A percentile compares a stretch with the other conserved stretches of the same genome.
These are phyloP conservation scores for Vespertilio murinus DNA, from an alignment of 2,797 vertebrate species.

Conservation along the genomic window DNA sequence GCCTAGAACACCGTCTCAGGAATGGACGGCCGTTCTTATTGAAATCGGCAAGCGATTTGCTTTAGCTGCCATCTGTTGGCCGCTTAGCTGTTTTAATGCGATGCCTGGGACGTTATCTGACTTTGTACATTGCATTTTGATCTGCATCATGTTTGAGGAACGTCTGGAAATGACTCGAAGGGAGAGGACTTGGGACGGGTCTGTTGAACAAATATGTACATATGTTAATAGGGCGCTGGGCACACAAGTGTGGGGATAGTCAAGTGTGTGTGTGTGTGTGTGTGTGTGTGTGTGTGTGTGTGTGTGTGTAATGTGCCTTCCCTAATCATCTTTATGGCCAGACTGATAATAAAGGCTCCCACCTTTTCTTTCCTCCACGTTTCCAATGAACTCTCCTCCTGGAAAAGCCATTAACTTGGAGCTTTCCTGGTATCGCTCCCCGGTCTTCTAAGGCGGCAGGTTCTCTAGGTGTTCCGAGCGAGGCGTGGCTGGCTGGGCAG, in stretches of 20 bases:
- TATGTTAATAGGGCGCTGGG: conserved; percentile 46
- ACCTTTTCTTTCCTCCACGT: conserved; percentile 53
- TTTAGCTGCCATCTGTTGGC: conserved; percentile 88
- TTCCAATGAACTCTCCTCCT: conserved; percentile 50
- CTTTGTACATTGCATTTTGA: conserved; percentile 82
- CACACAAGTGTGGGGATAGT: not conserved
- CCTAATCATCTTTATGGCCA: conserved; percentile 65
- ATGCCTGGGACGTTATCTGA: conserved; percentile 83
- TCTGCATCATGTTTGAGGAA: conserved; percentile 81
- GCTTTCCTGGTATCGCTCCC: not conserved
- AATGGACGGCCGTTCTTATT: conserved; percentile 80
- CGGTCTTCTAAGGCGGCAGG: not conserved
- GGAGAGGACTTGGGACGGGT: conserved; percentile 75
- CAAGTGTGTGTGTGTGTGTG: not conserved
- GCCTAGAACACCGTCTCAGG: conserved; percentile 78
- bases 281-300: too few species aligned
- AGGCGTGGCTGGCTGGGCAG: not conserved
- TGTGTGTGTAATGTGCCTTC: not conserved
- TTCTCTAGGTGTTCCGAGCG: not conserved
- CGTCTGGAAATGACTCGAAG: conserved; percentile 79
- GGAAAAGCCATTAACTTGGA: conserved; percentile 33
- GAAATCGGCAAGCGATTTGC: conserved; percentile 84
- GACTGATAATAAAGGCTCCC: conserved; percentile 60
- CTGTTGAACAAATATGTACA: conserved; percentile 70
- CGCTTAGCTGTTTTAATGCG: conserved; percentile 84